Conservation (phyloP, 2,113 vertebrate species). For the Heteronetta atricapilla region DNA sequence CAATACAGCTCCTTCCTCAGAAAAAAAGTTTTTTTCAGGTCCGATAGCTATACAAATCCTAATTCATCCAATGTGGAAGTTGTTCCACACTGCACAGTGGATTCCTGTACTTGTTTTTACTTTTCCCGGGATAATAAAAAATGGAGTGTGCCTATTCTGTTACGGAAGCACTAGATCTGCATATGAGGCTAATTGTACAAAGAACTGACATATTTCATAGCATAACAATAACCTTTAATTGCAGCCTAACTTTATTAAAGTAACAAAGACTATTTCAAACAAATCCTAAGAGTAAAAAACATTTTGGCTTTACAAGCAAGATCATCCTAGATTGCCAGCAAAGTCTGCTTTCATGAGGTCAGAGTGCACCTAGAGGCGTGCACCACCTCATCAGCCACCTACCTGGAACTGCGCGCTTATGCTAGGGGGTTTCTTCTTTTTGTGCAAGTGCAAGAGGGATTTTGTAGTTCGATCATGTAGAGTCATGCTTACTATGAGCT, state of each 20-base stretch:
- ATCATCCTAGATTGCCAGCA: neutral
- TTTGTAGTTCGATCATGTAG: conserved; percentile 94
- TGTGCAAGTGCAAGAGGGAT: conserved; percentile 93
- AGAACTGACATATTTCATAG: neutral
- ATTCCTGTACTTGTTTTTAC: neutral
- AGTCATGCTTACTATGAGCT: conserved; percentile 91
- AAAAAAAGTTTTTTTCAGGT: neutral
- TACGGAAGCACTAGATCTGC: neutral
- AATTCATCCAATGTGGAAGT: neutral
- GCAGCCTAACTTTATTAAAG: neutral
- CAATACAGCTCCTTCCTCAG: neutral
- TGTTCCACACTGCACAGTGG: neutral
- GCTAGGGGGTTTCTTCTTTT: conserved; percentile 97
- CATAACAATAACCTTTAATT: neutral
- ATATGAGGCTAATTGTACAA: neutral
- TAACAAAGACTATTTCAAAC: neutral
- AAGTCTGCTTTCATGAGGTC: neutral
- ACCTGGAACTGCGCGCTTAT: conserved; percentile 99
- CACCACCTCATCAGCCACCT: neutral
- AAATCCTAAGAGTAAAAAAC: neutral
- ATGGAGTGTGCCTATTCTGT: neutral
- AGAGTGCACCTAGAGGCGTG: neutral
- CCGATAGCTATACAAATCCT: neutral
- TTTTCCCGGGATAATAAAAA: neutral
- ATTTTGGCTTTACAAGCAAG: neutral